Conservation (phyloP, 1,140 invertebrate genomes). For the Polypedilum pembai region DNA sequence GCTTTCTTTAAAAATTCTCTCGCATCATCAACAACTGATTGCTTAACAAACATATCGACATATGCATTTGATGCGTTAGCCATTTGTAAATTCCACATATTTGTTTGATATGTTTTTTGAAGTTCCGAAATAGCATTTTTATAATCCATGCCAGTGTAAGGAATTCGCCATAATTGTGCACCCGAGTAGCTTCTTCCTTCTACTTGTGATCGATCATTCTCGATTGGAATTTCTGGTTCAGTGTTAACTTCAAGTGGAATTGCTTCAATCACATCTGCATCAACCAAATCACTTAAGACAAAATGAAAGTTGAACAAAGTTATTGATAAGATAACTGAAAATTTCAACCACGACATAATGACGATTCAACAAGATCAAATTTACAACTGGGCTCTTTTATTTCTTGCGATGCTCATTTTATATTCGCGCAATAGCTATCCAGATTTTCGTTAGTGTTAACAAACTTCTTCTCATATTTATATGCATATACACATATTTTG, state of each 20-base stretch:
- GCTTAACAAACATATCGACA: constrained; percentile 60
- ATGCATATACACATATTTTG: no score
- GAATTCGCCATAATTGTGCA: constrained; percentile 51
- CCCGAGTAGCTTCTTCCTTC: constrained; percentile 47
- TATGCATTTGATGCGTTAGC: constrained; percentile 51
- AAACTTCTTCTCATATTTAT: not conserved
- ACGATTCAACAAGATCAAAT: not conserved
- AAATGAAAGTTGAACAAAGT: not conserved
- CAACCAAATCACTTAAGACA: not conserved
- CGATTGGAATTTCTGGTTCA: not conserved
- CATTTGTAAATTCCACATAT: constrained; percentile 21
- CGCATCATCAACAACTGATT: constrained; percentile 48
- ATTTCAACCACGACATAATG: not conserved
- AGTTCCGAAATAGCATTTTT: constrained; percentile 40
- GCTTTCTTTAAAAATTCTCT: constrained; percentile 47
- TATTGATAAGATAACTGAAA: not conserved
- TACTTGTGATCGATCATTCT: not conserved
- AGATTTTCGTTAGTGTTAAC: not conserved
- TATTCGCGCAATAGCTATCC: not conserved
- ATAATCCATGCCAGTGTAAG: constrained; percentile 42
- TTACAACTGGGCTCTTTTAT: constrained; percentile 1
- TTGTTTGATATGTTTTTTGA: constrained; percentile 40
- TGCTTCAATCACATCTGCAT: not conserved
- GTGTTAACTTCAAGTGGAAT: not conserved
- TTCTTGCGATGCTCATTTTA: constrained; percentile 5